Evolutionary conservation across 2,113 vertebrate species (phyloP).

Genomic region (Bubo scandiacus): DNA sequence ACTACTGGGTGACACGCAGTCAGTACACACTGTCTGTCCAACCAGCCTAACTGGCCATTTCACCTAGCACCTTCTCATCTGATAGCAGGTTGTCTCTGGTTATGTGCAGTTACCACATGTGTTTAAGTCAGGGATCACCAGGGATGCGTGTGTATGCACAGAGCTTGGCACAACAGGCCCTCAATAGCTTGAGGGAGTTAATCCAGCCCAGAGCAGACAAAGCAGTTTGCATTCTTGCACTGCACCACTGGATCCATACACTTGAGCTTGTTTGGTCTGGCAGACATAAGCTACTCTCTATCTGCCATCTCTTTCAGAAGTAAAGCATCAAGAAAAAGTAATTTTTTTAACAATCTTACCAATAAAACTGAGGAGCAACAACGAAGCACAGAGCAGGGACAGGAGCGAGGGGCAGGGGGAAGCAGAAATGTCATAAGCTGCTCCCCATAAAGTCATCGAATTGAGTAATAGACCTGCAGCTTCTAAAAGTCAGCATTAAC

Average conservation of each 20-base stretch:
- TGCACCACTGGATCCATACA: neutral
- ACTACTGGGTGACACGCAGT: neutral
- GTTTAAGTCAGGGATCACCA: neutral
- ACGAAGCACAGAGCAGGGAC: neutral
- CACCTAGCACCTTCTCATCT: neutral
- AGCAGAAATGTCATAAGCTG: neutral
- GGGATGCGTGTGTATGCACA: neutral
- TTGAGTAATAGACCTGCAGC: constrained; percentile 4
- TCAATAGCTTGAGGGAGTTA: neutral
- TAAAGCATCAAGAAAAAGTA: neutral
- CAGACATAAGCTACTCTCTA: neutral
- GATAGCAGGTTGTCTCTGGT: neutral
- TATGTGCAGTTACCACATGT: accelerated
- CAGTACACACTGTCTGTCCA: accelerated
- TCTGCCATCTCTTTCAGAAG: neutral
- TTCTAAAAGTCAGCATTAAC: constrained; percentile 32
- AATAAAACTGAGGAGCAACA: neutral
- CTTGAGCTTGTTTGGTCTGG: neutral
- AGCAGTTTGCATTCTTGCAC: neutral
- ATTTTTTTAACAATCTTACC: neutral
- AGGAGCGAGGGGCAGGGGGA: neutral
- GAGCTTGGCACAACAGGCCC: accelerated
- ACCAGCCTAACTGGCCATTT: neutral
- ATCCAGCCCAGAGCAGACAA: neutral
- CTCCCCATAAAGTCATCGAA: neutral